These are phyloP conservation scores for Homarus americanus DNA, from an alignment of 1,140 invertebrate genomes.

Conservation along the genomic window DNA sequence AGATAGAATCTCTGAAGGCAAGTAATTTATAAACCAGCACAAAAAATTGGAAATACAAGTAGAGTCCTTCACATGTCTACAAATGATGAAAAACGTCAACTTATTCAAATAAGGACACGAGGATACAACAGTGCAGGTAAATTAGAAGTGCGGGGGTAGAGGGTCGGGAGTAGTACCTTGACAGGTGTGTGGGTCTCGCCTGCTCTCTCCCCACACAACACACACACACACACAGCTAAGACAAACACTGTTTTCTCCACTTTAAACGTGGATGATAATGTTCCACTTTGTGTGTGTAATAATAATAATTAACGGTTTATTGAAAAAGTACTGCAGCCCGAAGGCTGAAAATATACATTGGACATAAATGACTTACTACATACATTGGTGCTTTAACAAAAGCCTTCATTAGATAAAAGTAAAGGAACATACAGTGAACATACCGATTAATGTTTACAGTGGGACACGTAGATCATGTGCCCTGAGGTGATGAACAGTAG, in stretches of 20 bases:
- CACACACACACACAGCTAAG: not conserved
- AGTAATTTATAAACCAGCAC: slow-evolving; percentile 28
- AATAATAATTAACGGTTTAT: too few species aligned
- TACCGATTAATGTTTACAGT: too few species aligned
- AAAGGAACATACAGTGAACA: too few species aligned
- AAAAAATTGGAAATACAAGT: not conserved
- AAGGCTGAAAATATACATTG: too few species aligned
- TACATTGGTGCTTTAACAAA: too few species aligned
- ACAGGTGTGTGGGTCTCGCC: too few species aligned
- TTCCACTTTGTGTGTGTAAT: not conserved
- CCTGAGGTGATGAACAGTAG: too few species aligned
- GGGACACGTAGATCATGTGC: too few species aligned
- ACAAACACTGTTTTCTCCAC: not conserved
- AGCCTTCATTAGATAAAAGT: too few species aligned
- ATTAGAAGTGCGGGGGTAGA: not conserved
- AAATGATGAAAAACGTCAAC: not conserved
- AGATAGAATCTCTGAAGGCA: slow-evolving; percentile 35
- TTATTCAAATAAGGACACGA: not conserved
- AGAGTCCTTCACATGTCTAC: not conserved
- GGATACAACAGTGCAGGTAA: not conserved
- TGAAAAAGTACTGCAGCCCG: too few species aligned
- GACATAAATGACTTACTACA: too few species aligned
- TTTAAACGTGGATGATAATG: not conserved
- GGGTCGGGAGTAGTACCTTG: not conserved
- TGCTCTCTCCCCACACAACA: too few species aligned